Evolutionary conservation across 2,797 vertebrate species (phyloP), one percentile per base, ranked within the genome.

Genomic region (Bradypus variegatus): DNA sequence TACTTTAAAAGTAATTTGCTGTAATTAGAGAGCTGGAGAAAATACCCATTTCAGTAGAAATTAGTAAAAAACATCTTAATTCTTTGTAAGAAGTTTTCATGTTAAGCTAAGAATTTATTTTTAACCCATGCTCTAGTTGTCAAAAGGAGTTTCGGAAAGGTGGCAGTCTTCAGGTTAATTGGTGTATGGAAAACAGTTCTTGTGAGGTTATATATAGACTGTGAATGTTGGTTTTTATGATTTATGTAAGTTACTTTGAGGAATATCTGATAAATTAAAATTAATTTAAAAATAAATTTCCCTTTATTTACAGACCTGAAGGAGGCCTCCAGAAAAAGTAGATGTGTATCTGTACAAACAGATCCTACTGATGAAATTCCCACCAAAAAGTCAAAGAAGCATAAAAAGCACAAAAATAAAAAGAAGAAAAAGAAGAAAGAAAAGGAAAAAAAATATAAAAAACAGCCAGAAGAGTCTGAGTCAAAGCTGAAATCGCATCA

Each of bases 371-470:
- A 96, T 95, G 97, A 98, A 97, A 96, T 97, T 94, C 97, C 98
- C 94, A 97, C 93, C 91, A 97, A 98, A 93, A 99, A 99, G 97
- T 98, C 98, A 58, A 99, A 98, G 97, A 99, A 99, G 95, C 98
- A 99, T 96, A 99, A 99, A 97, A 98, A 98, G 93, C 99, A 99
- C 95, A 98, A 98, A 96, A 99, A 98, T 95, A 99, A 99, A 97
- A 99, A 98, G 96, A 98, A 98, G 97, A 98, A 97, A 97, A 98
- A 97, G 96, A 99, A 98, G 98, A 97, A 98, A 92, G 98, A 96
- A 97, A 98, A 97, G 19, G 97, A 97, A 97, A 98, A 97, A 97
- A 98, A 97, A 77, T 97, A 97, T 97, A 97, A 97, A 96, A 98
- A 97, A 86, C 97, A 97, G 62, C 96, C 96, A 72, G 97, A 98